phyloP scores from a whole-genome alignment of 2,888 invertebrate genomes.

The Folsomia manolachei region DNA sequence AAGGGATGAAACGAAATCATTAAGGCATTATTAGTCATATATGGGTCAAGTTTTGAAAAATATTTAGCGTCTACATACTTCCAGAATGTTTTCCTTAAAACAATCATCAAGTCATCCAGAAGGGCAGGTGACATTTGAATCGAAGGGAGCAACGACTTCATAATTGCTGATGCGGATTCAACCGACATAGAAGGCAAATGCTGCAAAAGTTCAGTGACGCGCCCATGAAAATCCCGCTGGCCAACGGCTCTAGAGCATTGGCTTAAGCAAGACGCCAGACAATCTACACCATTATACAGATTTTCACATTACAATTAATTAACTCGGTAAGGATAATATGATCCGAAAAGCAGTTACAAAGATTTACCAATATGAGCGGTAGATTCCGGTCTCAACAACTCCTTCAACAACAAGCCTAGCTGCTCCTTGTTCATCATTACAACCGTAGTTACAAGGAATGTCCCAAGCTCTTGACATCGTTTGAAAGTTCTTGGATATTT shows the following conservation, averaged over 20 bases:
- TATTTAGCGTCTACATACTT: slow-evolving; percentile 30
- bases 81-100: slow-evolving; percentile 45
- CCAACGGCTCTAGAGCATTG: slow-evolving; percentile 32
- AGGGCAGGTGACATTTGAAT: slow-evolving; percentile 41
- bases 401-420: slow-evolving; percentile 35
- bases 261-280: slow-evolving; percentile 33
- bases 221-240: slow-evolving; percentile 27
- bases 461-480: slow-evolving; percentile 33
- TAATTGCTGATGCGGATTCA: slow-evolving; percentile 35
- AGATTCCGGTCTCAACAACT: slow-evolving; percentile 37
- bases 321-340: neutral
- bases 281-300: too few species aligned
- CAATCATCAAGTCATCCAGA: slow-evolving; percentile 38
- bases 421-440: slow-evolving; percentile 29
- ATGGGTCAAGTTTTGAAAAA: slow-evolving; percentile 17
- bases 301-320: too few species aligned
- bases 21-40: neutral
- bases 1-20: neutral
- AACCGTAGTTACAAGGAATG: slow-evolving; percentile 33
- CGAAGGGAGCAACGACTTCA: slow-evolving; percentile 40
- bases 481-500: slow-evolving; percentile 22
- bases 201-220: slow-evolving; percentile 41
- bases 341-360: neutral
- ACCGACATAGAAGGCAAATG: slow-evolving; percentile 44
- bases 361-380: slow-evolving; percentile 36